These are phyloP conservation scores for Gallinago stenura DNA, from an alignment of 2,797 vertebrate genomes.

Conservation along the genomic window DNA sequence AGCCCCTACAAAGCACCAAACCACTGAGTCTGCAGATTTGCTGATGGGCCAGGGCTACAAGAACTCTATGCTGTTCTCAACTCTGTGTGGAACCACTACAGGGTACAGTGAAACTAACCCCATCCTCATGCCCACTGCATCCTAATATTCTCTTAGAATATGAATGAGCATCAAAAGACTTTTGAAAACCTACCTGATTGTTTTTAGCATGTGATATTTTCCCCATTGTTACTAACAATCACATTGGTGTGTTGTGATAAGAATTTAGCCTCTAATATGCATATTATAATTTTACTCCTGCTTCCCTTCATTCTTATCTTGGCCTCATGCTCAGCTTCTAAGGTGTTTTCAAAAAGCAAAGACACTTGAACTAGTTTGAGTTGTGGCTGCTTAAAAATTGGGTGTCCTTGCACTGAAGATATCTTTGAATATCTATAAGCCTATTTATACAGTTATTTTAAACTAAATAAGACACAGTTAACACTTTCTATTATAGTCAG, in stretches of 20 bases:
- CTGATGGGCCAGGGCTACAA: neutral
- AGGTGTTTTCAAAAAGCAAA: neutral
- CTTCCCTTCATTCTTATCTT: neutral
- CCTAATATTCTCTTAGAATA: neutral
- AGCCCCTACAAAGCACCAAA: neutral
- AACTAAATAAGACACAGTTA: neutral
- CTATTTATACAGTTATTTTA: neutral
- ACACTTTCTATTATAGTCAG: neutral
- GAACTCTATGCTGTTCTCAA: fast-evolving
- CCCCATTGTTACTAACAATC: neutral
- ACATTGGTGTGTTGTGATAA: neutral
- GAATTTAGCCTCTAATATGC: neutral
- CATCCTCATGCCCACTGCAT: neutral
- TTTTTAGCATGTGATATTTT: neutral
- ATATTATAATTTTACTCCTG: neutral
- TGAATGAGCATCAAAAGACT: neutral
- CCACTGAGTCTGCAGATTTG: neutral
- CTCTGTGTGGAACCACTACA: neutral
- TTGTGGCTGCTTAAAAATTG: neutral
- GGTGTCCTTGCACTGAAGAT: neutral
- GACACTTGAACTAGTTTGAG: neutral
- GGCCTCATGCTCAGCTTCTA: neutral
- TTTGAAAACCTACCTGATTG: neutral
- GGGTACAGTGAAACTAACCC: neutral
- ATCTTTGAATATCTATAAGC: neutral